These are phyloP conservation scores for Drosophila micromelanica DNA, from an alignment of 1,140 invertebrate genomes.

Conservation along the genomic window DNA sequence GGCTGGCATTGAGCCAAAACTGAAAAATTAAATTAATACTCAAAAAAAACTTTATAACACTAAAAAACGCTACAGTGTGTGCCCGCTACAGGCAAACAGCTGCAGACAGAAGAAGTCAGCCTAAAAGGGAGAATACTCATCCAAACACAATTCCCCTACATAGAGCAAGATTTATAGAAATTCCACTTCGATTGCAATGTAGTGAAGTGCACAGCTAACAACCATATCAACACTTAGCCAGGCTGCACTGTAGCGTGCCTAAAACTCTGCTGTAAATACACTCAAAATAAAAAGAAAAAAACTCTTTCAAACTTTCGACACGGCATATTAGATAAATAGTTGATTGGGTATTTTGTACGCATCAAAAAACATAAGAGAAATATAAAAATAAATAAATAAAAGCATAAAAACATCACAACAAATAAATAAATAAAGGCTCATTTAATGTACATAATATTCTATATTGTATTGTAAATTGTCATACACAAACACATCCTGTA, in stretches of 20 bases:
- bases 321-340: slow-evolving; percentile 30
- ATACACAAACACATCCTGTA: slow-evolving; percentile 35
- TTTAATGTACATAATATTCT: slow-evolving; percentile 38
- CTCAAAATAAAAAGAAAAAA: slow-evolving; percentile 11
- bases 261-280: slow-evolving; percentile 45
- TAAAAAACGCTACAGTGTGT: slow-evolving; percentile 32
- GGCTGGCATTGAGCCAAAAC: slow-evolving; percentile 7
- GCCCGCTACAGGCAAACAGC: slow-evolving; percentile 9
- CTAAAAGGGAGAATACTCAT: not conserved
- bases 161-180: slow-evolving; percentile 20
- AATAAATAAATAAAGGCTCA: slow-evolving; percentile 7
- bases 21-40: not conserved
- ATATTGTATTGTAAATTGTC: slow-evolving; percentile 36
- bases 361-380: slow-evolving; percentile 18
- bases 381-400: slow-evolving; percentile 11
- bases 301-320: slow-evolving; percentile 19
- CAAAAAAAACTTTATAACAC: not conserved
- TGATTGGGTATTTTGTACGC: slow-evolving; percentile 59
- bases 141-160: slow-evolving; percentile 13
- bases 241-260: slow-evolving; percentile 40
- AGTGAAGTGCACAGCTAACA: not conserved
- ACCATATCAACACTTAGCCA: slow-evolving; percentile 28
- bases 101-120: slow-evolving; percentile 6
- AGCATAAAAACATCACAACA: not conserved
- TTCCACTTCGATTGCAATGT: not conserved